phyloP scores from a whole-genome alignment of 2,888 invertebrate genomes.

The Harpalus rufipes region DNA sequence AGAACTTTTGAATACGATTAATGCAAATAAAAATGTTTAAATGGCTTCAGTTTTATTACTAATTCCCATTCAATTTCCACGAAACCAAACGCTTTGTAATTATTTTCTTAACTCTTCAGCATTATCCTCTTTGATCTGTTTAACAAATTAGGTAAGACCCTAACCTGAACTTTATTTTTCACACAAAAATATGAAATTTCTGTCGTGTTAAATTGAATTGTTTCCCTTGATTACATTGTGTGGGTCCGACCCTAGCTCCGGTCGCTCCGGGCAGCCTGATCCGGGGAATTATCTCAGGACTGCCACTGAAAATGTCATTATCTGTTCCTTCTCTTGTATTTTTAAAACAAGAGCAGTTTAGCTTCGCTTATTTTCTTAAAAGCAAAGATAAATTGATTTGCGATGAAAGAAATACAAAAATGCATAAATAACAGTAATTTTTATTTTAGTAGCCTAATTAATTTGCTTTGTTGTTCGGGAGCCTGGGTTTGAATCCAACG shows the following conservation, averaged over 20 bases:
- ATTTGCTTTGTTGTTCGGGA: no score
- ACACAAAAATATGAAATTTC: constrained; percentile 47
- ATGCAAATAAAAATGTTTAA: neutral
- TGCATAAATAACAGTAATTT: neutral
- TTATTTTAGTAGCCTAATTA: no score
- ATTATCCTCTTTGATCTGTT: neutral
- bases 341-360: constrained; percentile 32
- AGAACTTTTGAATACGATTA: no score
- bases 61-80: no score
- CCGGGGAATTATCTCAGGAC: constrained; percentile 36
- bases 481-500: no score
- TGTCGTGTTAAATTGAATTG: constrained; percentile 55
- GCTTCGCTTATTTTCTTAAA: constrained; percentile 31
- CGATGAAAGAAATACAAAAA: neutral
- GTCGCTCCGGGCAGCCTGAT: constrained; percentile 11
- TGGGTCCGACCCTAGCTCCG: constrained; percentile 11
- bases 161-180: constrained; percentile 26
- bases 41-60: no score
- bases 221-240: constrained; percentile 45
- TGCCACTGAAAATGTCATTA: constrained; percentile 30
- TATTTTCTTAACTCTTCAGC: neutral
- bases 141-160: constrained; percentile 12
- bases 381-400: neutral
- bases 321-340: constrained; percentile 1
- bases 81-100: neutral